Evolutionary conservation across 2,888 invertebrate genomes (phyloP).

Genomic region (Drosophila stalkeri): DNA sequence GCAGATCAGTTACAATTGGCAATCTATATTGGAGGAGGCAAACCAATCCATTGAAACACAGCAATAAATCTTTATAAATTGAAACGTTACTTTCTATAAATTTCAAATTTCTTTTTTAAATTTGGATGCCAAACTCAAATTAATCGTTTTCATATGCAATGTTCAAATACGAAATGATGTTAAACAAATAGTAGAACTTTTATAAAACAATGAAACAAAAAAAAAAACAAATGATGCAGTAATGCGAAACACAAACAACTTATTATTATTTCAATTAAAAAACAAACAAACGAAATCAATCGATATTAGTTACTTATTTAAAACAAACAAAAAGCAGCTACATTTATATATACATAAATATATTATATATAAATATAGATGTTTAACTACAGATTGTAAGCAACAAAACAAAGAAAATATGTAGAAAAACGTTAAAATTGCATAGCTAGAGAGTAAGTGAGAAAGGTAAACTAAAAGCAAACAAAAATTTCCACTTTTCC

Average conservation of each 20-base stretch:
- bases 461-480: slow-evolving; percentile 52
- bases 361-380: slow-evolving; percentile 44
- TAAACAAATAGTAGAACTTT: slow-evolving; percentile 52
- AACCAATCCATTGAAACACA: slow-evolving; percentile 32
- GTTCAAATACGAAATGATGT: slow-evolving; percentile 45
- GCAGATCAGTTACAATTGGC: slow-evolving; percentile 31
- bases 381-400: slow-evolving; percentile 52
- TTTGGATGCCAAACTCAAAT: slow-evolving; percentile 60
- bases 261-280: slow-evolving; percentile 67
- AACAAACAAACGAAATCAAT: slow-evolving; percentile 25
- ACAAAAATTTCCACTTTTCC: slow-evolving; percentile 17
- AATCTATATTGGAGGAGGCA: slow-evolving; percentile 27
- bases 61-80: slow-evolving; percentile 41
- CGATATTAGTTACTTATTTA: slow-evolving; percentile 66
- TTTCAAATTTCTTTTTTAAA: slow-evolving; percentile 30
- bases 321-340: slow-evolving; percentile 13
- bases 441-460: slow-evolving; percentile 70
- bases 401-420: slow-evolving; percentile 21
- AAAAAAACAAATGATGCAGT: slow-evolving; percentile 35
- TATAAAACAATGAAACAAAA: slow-evolving; percentile 12
- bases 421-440: slow-evolving; percentile 34
- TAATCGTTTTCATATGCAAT: slow-evolving; percentile 42
- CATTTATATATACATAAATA: slow-evolving; percentile 28
- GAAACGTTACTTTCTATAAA: slow-evolving; percentile 35
- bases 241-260: slow-evolving; percentile 43